Evolutionary conservation across 1,140 invertebrate genomes (phyloP).

Genomic region (Choristoneura fumiferana): DNA sequence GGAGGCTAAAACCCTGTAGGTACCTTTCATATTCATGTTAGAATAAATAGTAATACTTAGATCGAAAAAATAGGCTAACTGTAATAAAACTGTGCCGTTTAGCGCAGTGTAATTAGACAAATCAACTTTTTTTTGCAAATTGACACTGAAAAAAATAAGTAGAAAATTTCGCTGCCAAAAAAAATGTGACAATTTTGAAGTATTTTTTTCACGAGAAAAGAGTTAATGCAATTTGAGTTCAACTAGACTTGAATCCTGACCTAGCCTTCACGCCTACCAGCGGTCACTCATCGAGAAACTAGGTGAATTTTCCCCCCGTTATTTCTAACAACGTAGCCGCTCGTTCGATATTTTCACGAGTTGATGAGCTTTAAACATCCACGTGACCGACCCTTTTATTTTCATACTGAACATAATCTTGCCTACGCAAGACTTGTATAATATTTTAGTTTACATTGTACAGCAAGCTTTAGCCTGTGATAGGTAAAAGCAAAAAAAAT

Average conservation of each 20-base stretch:
- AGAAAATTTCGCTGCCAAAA: too few relatives aligned
- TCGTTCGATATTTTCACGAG: conserved; percentile 11
- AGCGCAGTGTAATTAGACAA: too few relatives aligned
- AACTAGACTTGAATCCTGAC: neutral
- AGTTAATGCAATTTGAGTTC: neutral
- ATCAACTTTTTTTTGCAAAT: too few relatives aligned
- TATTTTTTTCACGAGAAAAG: neutral
- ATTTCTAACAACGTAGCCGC: neutral
- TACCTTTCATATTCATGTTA: too few relatives aligned
- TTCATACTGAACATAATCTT: neutral
- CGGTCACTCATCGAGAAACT: conserved; percentile 2
- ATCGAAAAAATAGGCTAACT: too few relatives aligned
- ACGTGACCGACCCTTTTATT: conserved; percentile 11
- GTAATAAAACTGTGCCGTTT: too few relatives aligned
- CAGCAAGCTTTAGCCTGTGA: too few relatives aligned
- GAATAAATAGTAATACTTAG: too few relatives aligned
- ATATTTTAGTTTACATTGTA: too few relatives aligned
- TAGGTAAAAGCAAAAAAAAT: too few relatives aligned
- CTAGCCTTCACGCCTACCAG: neutral
- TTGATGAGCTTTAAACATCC: conserved; percentile 9
- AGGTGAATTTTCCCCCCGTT: conserved; percentile 9
- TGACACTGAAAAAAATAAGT: too few relatives aligned
- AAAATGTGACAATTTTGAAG: neutral
- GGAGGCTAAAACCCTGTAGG: too few relatives aligned
- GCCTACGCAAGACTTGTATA: neutral